These are phyloP conservation scores for Hirtodrosophila histrioides DNA, from an alignment of 2,888 invertebrate genomes.

Conservation along the genomic window DNA sequence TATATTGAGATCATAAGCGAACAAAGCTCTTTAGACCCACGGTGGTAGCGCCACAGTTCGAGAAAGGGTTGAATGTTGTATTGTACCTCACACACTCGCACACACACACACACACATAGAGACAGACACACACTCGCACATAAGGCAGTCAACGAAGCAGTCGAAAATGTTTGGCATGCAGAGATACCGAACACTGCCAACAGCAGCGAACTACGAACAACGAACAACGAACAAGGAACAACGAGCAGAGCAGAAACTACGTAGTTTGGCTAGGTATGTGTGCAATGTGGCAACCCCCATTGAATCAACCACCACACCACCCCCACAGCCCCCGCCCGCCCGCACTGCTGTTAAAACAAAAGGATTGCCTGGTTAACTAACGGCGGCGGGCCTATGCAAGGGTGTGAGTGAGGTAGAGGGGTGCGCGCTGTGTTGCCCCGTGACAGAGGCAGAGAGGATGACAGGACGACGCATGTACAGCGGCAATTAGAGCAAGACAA, in stretches of 20 bases:
- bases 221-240: conserved; percentile 46
- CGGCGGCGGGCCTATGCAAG: conserved; percentile 16
- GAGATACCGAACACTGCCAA: conserved; percentile 38
- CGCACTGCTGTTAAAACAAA: conserved; percentile 44
- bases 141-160: conserved; percentile 29
- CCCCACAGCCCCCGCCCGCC: background rate
- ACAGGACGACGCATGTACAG: conserved; percentile 49
- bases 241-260: conserved; percentile 40
- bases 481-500: conserved; percentile 68
- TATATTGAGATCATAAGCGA: no score
- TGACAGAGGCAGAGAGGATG: conserved; percentile 8
- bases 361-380: conserved; percentile 49
- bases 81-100: conserved; percentile 11
- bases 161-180: conserved; percentile 69
- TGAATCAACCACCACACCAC: conserved; percentile 1
- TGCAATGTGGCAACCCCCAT: conserved; percentile 53
- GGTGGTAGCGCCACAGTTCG: background rate
- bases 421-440: conserved; percentile 13
- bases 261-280: conserved; percentile 16
- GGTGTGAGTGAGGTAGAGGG: background rate
- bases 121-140: background rate
- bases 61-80: conserved; percentile 60
- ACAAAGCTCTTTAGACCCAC: no score
- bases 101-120: conserved; percentile 2
- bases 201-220: conserved; percentile 54